phyloP scores from a whole-genome alignment of 1,140 invertebrate genomes.

The Holcopasites calliopsidis region DNA sequence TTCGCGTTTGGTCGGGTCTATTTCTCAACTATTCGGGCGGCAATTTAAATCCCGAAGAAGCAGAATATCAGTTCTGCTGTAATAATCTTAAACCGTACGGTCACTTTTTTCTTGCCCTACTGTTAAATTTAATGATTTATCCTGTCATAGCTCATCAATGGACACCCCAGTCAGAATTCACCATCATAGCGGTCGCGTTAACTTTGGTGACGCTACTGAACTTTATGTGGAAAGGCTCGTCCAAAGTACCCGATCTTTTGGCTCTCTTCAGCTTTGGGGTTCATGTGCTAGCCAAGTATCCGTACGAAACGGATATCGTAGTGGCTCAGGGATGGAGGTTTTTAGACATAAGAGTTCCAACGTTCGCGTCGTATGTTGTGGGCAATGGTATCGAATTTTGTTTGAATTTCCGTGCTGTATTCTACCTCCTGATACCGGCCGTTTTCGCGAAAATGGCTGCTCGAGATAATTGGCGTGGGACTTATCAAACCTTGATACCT shows the following conservation, averaged over 20 bases:
- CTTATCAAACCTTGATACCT: constrained; percentile 88
- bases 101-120: constrained; percentile 87
- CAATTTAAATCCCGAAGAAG: constrained; percentile 87
- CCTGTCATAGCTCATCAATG: constrained; percentile 88
- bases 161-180: constrained; percentile 91
- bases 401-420: constrained; percentile 87
- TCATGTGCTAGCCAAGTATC: constrained; percentile 91
- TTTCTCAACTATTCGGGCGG: constrained; percentile 86
- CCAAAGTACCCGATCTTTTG: constrained; percentile 84
- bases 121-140: constrained; percentile 87
- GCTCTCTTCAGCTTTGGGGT: constrained; percentile 88
- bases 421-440: constrained; percentile 88
- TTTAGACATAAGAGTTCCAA: constrained; percentile 88
- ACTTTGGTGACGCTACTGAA: constrained; percentile 88
- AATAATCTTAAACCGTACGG: constrained; percentile 90
- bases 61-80: constrained; percentile 89
- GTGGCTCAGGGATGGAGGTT: constrained; percentile 89
- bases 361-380: constrained; percentile 88
- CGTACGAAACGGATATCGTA: constrained; percentile 89
- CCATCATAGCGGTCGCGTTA: constrained; percentile 85
- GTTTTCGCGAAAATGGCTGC: constrained; percentile 87
- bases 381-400: constrained; percentile 92
- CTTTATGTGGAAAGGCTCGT: constrained; percentile 82
- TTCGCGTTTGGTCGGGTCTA: constrained; percentile 88
- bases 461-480: constrained; percentile 87